Percentiles rank a stretch among this genome's conserved stretches.
These are phyloP conservation scores for Chironomus tentans DNA, from an alignment of 2,888 invertebrate species.

Conservation along the genomic window DNA sequence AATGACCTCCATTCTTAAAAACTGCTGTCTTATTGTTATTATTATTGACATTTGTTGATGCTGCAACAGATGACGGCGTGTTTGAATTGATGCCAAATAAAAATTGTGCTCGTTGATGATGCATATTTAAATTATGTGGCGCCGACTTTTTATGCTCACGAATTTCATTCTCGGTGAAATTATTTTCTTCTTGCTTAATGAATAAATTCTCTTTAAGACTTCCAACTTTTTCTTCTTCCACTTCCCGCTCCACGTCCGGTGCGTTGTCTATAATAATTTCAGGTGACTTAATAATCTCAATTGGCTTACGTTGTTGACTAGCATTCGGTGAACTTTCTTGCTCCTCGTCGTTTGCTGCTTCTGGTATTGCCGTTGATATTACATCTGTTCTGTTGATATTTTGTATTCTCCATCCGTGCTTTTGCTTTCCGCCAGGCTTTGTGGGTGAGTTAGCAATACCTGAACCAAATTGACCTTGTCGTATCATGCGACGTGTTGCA, in stretches of 20 bases:
- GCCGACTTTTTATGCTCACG: slow-evolving; percentile 16
- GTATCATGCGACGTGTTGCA: slow-evolving; percentile 51
- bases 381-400: slow-evolving; percentile 66
- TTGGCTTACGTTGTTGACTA: slow-evolving; percentile 26
- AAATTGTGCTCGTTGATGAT: slow-evolving; percentile 54
- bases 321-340: slow-evolving; percentile 50
- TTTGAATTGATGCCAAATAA: slow-evolving; percentile 35
- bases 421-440: slow-evolving; percentile 36
- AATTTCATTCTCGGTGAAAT: slow-evolving; percentile 41
- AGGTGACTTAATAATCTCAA: slow-evolving; percentile 39
- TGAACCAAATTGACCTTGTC: slow-evolving; percentile 42
- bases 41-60: not conserved
- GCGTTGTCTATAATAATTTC: slow-evolving; percentile 40
- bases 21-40: slow-evolving; percentile 25
- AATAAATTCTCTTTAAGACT: slow-evolving; percentile 39
- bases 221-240: slow-evolving; percentile 34
- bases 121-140: slow-evolving; percentile 38
- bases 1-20: slow-evolving; percentile 28
- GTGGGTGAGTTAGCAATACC: slow-evolving; percentile 46
- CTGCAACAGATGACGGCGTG: not conserved
- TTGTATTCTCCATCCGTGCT: slow-evolving; percentile 56
- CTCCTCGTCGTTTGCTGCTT: slow-evolving; percentile 71
- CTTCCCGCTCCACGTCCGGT: slow-evolving; percentile 1
- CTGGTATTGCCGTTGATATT: slow-evolving; percentile 75
- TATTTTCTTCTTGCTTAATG: slow-evolving; percentile 41